Evolutionary conservation across 2,113 vertebrate genomes (phyloP).

Genomic region (Opisthocomus hoazin): DNA sequence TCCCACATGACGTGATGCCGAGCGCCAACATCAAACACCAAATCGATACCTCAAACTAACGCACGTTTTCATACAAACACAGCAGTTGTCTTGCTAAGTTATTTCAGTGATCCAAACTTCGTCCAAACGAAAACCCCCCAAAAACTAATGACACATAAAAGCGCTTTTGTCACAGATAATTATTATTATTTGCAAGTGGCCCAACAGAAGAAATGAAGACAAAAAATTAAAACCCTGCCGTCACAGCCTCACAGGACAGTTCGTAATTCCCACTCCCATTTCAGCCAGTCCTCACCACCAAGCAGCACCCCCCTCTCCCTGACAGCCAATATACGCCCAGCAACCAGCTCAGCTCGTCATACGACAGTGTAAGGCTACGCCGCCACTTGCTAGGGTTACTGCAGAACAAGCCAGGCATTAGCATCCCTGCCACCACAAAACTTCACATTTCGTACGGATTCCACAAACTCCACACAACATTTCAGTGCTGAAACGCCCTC

Average conservation of each 20-base stretch:
- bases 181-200: neutral
- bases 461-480: neutral
- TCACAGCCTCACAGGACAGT: neutral
- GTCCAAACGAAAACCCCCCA: neutral
- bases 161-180: neutral
- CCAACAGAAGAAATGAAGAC: neutral
- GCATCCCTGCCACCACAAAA: neutral
- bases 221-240: neutral
- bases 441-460: neutral
- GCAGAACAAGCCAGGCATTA: neutral
- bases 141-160: neutral
- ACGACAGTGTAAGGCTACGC: neutral
- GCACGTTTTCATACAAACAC: fast-evolving
- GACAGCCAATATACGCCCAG: neutral
- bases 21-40: neutral
- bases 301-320: neutral
- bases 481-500: neutral
- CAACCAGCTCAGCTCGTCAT: neutral
- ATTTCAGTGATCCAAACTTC: neutral
- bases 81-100: neutral
- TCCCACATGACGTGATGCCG: no score
- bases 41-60: fast-evolving
- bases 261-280: neutral
- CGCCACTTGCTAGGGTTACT: neutral
- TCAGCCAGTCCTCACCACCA: neutral